phyloP scores from a whole-genome alignment of 2,888 invertebrate species.

The Ethmia dodecea region DNA sequence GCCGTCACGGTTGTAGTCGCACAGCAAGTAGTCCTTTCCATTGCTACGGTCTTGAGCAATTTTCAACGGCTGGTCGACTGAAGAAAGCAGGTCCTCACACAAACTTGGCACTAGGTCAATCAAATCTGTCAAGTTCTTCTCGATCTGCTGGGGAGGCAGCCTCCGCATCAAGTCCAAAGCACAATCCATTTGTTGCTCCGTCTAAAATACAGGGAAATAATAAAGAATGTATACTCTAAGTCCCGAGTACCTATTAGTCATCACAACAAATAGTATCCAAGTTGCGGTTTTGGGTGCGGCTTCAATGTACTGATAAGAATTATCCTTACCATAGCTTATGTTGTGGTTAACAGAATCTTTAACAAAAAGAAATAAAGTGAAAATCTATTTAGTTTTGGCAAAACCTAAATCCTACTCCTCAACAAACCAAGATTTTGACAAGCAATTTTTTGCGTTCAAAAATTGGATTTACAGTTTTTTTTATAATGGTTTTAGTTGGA shows the following conservation, averaged over 20 bases:
- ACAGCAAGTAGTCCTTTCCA: conserved; percentile 97
- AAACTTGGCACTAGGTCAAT: conserved; percentile 97
- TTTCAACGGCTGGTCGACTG: conserved; percentile 98
- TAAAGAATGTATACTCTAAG: conserved; percentile 28
- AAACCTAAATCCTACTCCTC: conserved; percentile 16
- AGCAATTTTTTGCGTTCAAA: conserved; percentile 3
- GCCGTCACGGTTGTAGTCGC: conserved; percentile 99
- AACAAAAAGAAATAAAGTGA: conserved; percentile 24
- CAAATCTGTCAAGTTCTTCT: conserved; percentile 97
- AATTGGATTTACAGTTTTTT: background rate
- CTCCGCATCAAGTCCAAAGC: conserved; percentile 99
- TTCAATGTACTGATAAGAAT: too few species aligned
- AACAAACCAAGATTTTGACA: conserved; percentile 17
- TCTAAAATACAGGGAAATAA: conserved; percentile 74
- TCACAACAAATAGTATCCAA: conserved; percentile 44
- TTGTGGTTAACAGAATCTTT: conserved; percentile 10
- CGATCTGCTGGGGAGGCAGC: conserved; percentile 99
- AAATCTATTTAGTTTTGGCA: conserved; percentile 17
- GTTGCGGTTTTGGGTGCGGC: too few species aligned
- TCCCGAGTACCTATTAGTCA: conserved; percentile 66
- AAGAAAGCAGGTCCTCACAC: conserved; percentile 97
- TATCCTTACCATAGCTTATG: conserved; percentile 24
- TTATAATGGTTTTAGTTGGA: too few species aligned
- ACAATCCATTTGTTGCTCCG: conserved; percentile 98
- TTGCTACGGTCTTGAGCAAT: conserved; percentile 96